Evolutionary conservation across 1,140 invertebrate species (phyloP).

Genomic region (Choristoneura fumiferana): DNA sequence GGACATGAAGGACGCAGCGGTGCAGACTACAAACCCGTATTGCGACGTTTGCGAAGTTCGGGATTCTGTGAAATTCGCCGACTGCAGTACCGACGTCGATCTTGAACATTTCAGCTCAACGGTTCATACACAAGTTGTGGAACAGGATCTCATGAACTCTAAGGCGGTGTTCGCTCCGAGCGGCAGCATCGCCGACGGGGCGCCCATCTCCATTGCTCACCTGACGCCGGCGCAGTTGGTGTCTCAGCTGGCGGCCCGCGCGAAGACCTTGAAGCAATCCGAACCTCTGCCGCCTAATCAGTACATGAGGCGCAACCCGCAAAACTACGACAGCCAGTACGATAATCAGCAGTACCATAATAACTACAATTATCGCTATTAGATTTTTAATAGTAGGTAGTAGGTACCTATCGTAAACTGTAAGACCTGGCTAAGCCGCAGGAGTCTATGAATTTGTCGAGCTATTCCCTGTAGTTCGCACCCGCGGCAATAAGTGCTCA

Average conservation of each 20-base stretch:
- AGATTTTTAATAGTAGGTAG: no score
- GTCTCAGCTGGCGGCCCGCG: conserved; percentile 65
- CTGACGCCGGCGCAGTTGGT: conserved; percentile 69
- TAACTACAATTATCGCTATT: conserved; percentile 53
- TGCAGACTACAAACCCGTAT: conserved; percentile 55
- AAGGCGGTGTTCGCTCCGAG: conserved; percentile 60
- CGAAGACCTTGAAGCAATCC: conserved; percentile 61
- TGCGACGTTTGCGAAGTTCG: conserved; percentile 67
- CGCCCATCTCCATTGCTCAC: conserved; percentile 64
- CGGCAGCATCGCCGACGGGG: conserved; percentile 46
- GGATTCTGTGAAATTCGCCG: conserved; percentile 36
- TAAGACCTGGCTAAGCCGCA: no score
- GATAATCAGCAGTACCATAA: conserved; percentile 45
- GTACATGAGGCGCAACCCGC: conserved; percentile 29
- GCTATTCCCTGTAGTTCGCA: no score
- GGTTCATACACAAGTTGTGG: conserved; percentile 66
- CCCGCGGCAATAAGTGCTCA: no score
- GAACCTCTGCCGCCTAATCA: conserved; percentile 37
- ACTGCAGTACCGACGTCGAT: conserved; percentile 43
- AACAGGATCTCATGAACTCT: conserved; percentile 63
- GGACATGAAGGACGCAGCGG: conserved; percentile 53
- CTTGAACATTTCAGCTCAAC: conserved; percentile 43
- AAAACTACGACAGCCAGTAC: conserved; percentile 37
- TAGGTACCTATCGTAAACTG: no score
- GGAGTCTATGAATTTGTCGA: no score